A percentile compares a stretch with the other conserved stretches of the same genome.
Evolutionary conservation across 2,113 vertebrate genomes (phyloP).

Genomic region (Tringa solitaria): DNA sequence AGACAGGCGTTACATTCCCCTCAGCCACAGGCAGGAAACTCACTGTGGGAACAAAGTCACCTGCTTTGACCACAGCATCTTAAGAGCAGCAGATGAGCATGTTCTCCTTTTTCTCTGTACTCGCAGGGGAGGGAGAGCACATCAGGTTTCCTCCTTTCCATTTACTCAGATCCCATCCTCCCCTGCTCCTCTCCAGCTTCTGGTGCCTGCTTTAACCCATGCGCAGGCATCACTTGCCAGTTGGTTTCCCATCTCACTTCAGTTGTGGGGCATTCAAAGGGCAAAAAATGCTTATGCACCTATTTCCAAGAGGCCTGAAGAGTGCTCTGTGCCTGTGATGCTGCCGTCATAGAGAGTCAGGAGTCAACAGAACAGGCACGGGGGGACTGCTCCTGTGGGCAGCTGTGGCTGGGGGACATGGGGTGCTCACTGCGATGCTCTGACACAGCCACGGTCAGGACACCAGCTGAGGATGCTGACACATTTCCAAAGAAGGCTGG

Average conservation of each 20-base stretch:
- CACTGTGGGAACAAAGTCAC: not conserved
- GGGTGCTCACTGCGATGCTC: fast-evolving
- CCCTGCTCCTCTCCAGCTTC: no score
- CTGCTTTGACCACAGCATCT: not conserved
- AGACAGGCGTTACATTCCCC: fast-evolving
- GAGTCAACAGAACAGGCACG: fast-evolving
- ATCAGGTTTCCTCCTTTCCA: not conserved
- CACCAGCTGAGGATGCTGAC: fast-evolving
- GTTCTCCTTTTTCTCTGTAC: not conserved
- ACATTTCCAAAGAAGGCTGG: no score
- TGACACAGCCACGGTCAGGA: fast-evolving
- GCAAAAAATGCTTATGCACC: not conserved
- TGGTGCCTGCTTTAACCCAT: not conserved
- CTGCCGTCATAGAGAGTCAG: not conserved
- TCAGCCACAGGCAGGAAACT: not conserved
- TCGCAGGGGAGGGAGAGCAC: not conserved
- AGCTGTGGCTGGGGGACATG: no score
- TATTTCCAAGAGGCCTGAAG: not conserved
- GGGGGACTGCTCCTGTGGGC: not conserved
- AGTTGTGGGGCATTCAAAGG: not conserved
- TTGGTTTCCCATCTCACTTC: not conserved
- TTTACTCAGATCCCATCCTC: not conserved
- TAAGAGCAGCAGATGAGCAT: not conserved
- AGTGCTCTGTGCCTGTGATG: fast-evolving
- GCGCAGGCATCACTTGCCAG: fast-evolving